Evolutionary conservation across 2,888 invertebrate species (phyloP), one percentile per base, ranked within the genome.

Genomic region (Ferrisia virgata): DNA sequence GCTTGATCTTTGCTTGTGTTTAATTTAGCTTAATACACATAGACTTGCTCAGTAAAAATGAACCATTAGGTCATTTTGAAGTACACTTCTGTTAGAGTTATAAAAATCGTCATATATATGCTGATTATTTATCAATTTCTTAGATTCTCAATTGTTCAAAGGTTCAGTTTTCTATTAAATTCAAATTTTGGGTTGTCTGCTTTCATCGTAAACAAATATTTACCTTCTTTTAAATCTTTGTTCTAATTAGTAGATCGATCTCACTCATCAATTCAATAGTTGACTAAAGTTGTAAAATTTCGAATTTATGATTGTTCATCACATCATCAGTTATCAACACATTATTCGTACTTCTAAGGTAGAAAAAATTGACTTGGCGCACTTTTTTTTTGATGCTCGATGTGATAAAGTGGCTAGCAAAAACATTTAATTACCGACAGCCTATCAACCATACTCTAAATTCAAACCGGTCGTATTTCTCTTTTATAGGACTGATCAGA

Each of bases 401-500:
- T 76, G 72, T 36, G 36, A 76, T 76, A 76, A 76, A 36, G 53
- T 43, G 31, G 31, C 9, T 53, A 31, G 40, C 53, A 18, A 79
- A 40, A 33, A 31, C 4, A 53, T 25, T 15, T 28, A 33, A 76
- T 15, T n/a, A 33, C 15, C 28, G 33, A 15, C n/a, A 15, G 3
- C 15, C 25, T 47, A 80, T 18, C 79, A 22, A 53, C 22, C 4
- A 53, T 53, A 9, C 5, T 1, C 43, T 25, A 80, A 80, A 36
- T 80, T 80, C 47, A 80, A 80, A 47, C 43, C 31, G 18, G 80
- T 18, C 80, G 15, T 80, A 43, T 72, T 83, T 83, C 31, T 83
- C 76, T 76, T 83, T 83, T 83, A 40, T 83, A 83, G 83, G 83
- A 83, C 72, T 83, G 83, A 83, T 76, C 72, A 76, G 72, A 76